A percentile compares a stretch with the other conserved stretches of the same genome.
phyloP scores from a whole-genome alignment of 2,888 invertebrate genomes.

The Leptura quadrifasciata region DNA sequence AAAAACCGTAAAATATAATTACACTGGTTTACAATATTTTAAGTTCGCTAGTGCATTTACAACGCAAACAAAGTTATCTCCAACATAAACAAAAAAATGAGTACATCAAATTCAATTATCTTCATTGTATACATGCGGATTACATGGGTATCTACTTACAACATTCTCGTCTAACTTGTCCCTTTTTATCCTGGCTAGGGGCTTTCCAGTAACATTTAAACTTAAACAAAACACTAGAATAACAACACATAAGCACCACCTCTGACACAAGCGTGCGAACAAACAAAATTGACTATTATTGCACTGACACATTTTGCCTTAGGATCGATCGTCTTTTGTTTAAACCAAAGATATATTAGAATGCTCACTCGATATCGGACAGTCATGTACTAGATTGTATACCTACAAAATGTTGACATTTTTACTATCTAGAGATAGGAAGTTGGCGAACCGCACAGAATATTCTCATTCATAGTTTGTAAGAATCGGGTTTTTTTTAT shows the following conservation, averaged over 20 bases:
- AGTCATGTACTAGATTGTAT: conserved; percentile 12
- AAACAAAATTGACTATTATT: not conserved
- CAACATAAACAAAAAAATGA: not conserved
- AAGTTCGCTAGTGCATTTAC: not conserved
- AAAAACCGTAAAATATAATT: not conserved
- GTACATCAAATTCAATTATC: not conserved
- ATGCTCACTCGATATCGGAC: not conserved
- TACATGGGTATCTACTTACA: conserved; percentile 42
- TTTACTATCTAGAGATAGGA: conserved; percentile 31
- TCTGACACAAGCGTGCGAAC: conserved; percentile 38
- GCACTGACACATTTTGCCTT: conserved; percentile 20
- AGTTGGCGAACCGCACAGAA: conserved; percentile 35
- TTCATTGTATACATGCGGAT: not conserved
- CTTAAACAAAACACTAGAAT: conserved; percentile 51
- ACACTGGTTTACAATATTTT: not conserved
- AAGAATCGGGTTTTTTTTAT: conserved; percentile 25
- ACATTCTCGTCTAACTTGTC: conserved; percentile 46
- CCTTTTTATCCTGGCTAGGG: conserved; percentile 50
- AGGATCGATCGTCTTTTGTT: conserved; percentile 12
- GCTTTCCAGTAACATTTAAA: conserved; percentile 37
- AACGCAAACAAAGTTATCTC: not conserved
- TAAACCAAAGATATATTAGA: not conserved
- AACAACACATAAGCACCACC: conserved; percentile 49
- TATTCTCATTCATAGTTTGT: conserved; percentile 28
- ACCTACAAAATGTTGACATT: conserved; percentile 9